These are phyloP conservation scores for Amiota communis DNA, from an alignment of 2,888 invertebrate species.

Conservation along the genomic window DNA sequence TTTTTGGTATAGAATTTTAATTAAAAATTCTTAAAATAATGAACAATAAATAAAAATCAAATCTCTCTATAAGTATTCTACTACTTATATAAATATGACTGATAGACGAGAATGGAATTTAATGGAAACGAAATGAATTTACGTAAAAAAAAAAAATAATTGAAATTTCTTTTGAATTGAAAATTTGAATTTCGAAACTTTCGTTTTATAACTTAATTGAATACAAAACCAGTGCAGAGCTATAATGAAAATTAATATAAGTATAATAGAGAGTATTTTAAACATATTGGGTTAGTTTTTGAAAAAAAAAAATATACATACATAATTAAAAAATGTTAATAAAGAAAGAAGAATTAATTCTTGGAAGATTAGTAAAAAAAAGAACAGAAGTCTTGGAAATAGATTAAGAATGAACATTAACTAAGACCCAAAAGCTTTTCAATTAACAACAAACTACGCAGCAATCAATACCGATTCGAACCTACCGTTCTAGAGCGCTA, in stretches of 20 bases:
- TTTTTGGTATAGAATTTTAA: too few relatives aligned
- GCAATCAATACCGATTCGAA: not conserved
- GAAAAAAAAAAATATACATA: too few relatives aligned
- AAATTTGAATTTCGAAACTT: slow-evolving; percentile 5
- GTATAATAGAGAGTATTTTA: not conserved
- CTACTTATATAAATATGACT: not conserved
- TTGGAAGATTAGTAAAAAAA: not conserved
- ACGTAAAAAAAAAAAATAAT: not conserved
- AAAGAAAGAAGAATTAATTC: slow-evolving; percentile 37
- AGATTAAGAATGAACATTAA: slow-evolving; percentile 19
- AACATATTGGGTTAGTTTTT: slow-evolving; percentile 46
- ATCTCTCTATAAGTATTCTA: not conserved
- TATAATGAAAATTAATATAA: slow-evolving; percentile 54
- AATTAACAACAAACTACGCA: slow-evolving; percentile 17
- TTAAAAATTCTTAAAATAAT: too few relatives aligned
- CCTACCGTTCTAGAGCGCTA: slow-evolving; percentile 90
- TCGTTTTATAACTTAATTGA: slow-evolving; percentile 28
- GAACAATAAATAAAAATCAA: not conserved
- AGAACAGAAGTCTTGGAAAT: not conserved
- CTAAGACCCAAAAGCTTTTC: slow-evolving; percentile 11
- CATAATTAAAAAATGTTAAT: slow-evolving; percentile 41
- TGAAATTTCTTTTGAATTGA: not conserved
- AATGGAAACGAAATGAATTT: slow-evolving; percentile 20
- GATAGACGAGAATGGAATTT: not conserved
- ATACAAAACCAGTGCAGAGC: slow-evolving; percentile 74